These are phyloP conservation scores for Dendrolimus pini DNA, from an alignment of 2,888 invertebrate species.

Conservation along the genomic window DNA sequence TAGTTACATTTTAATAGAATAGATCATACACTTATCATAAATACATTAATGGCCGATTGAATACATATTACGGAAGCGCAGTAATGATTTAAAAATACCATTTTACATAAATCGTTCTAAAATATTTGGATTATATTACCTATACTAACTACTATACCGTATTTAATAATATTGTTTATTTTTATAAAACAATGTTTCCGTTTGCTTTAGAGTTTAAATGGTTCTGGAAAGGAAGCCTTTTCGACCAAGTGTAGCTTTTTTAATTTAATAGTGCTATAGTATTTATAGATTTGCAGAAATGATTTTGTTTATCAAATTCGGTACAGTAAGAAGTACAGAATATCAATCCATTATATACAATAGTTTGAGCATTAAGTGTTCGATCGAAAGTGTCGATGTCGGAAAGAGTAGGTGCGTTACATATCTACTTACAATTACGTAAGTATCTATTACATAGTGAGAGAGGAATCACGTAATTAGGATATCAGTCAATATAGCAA, in stretches of 20 bases:
- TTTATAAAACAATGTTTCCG: too few relatives aligned
- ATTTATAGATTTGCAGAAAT: too few relatives aligned
- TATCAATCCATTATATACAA: constrained; percentile 24
- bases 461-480: constrained; percentile 36
- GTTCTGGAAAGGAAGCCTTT: too few relatives aligned
- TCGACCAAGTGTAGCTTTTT: too few relatives aligned
- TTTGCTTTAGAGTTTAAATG: too few relatives aligned
- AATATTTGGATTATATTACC: too few relatives aligned
- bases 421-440: constrained; percentile 41
- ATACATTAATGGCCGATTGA: constrained; percentile 7
- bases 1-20: not conserved
- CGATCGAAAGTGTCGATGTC: constrained; percentile 30
- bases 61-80: constrained; percentile 1
- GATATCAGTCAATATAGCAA: constrained; percentile 51
- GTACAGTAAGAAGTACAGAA: not conserved
- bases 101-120: too few relatives aligned
- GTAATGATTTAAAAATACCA: too few relatives aligned
- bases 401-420: constrained; percentile 43
- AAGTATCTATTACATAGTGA: constrained; percentile 38
- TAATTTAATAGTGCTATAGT: too few relatives aligned
- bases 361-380: constrained; percentile 39
- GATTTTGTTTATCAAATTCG: not conserved
- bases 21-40: not conserved
- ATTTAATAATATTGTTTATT: too few relatives aligned
- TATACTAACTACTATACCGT: too few relatives aligned